These are phyloP conservation scores for Mus minutoides DNA, from an alignment of 2,797 vertebrate genomes.

Conservation along the genomic window DNA sequence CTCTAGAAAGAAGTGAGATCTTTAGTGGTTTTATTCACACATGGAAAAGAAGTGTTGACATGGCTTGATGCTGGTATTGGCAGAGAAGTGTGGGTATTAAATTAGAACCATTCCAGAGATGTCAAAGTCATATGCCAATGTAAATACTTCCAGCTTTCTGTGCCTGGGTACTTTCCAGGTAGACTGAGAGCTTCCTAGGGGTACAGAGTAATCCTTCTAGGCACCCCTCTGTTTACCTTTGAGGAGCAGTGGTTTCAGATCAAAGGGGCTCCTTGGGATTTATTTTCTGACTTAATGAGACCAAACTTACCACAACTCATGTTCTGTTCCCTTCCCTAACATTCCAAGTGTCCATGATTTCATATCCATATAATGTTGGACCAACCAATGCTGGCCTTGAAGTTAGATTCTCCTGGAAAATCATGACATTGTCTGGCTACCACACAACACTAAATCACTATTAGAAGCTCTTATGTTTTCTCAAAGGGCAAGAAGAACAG, in stretches of 20 bases:
- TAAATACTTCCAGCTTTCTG: slow-evolving; percentile 52
- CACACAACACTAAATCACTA: neutral
- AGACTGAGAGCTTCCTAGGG: neutral
- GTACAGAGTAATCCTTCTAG: neutral
- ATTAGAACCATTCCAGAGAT: neutral
- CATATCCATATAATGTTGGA: neutral
- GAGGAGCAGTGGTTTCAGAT: slow-evolving; percentile 17
- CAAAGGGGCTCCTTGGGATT: slow-evolving; percentile 7
- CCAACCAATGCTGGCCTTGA: neutral
- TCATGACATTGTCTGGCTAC: neutral
- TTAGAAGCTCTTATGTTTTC: neutral
- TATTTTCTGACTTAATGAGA: slow-evolving; percentile 28
- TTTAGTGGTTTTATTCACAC: slow-evolving; percentile 56
- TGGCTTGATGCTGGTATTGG: slow-evolving; percentile 52
- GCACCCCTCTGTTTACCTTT: neutral
- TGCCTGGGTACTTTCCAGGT: neutral
- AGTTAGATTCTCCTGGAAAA: neutral
- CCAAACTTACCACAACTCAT: neutral
- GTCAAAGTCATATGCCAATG: neutral
- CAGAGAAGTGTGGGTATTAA: neutral
- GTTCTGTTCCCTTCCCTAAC: neutral
- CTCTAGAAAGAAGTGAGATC: slow-evolving; percentile 32
- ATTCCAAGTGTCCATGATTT: neutral
- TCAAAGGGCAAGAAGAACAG: slow-evolving; percentile 21
- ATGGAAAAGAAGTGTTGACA: slow-evolving; percentile 66